Conservation (phyloP, 2,797 vertebrate species). For the Craterocephalus amniculus region DNA sequence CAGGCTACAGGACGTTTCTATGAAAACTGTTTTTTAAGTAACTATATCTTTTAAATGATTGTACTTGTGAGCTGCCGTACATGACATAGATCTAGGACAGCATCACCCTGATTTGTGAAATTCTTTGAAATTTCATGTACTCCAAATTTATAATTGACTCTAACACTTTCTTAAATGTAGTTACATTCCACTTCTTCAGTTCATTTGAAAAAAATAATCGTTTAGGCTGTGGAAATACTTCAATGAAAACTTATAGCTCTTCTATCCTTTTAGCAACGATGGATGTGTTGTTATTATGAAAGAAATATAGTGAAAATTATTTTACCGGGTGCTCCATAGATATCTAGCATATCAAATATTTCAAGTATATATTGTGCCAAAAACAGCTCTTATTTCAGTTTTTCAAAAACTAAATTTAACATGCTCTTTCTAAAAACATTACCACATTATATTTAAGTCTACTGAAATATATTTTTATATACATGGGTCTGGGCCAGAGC, state of each 20-base stretch:
- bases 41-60: background rate
- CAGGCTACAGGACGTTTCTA: background rate
- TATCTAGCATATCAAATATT: background rate
- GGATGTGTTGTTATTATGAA: background rate
- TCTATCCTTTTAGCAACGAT: background rate
- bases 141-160: no score
- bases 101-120: background rate
- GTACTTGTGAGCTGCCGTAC: background rate
- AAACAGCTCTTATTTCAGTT: no score
- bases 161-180: background rate
- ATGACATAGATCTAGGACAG: background rate
- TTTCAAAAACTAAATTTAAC: background rate
- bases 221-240: background rate
- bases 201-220: background rate
- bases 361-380: background rate
- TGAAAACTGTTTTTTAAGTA: background rate
- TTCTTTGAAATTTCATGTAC: no score
- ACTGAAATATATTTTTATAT: slow-evolving; percentile 30
- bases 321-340: no score
- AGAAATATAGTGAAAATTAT: no score
- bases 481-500: background rate
- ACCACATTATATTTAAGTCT: background rate
- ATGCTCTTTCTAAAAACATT: background rate
- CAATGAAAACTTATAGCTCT: background rate
- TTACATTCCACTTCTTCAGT: background rate